Evolutionary conservation across 2,888 invertebrate species (phyloP).

Genomic region (Dorcus hopei): DNA sequence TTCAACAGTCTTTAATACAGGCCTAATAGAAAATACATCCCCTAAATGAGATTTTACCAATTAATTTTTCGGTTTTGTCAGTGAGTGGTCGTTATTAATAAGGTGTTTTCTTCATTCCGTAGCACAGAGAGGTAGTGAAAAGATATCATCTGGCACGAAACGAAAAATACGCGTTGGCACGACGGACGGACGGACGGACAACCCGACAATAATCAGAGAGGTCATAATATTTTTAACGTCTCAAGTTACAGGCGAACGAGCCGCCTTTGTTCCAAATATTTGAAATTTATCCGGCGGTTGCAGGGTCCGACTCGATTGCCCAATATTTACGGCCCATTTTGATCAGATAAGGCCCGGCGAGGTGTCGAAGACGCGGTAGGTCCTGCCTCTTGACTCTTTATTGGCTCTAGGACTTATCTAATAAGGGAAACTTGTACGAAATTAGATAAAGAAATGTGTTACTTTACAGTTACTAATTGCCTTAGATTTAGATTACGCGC

Average conservation of each 20-base stretch:
- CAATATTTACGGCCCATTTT: constrained; percentile 24
- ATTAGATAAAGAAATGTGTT: constrained; percentile 29
- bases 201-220: not conserved
- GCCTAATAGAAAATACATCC: no score
- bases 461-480: constrained; percentile 30
- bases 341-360: constrained; percentile 22
- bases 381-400: constrained; percentile 23
- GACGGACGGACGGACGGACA: not conserved
- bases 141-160: constrained; percentile 1
- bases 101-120: no score
- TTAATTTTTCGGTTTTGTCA: no score
- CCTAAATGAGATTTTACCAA: no score
- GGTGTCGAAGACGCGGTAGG: constrained; percentile 24
- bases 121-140: not conserved
- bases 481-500: constrained; percentile 22
- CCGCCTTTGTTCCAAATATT: constrained; percentile 1
- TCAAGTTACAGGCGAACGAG: constrained; percentile 9
- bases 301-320: constrained; percentile 4
- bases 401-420: constrained; percentile 19
- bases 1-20: no score
- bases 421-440: constrained; percentile 17
- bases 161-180: not conserved
- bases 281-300: not conserved
- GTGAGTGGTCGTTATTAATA: no score
- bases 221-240: constrained; percentile 12